Base-by-base conservation (phyloP, 2,888 invertebrate species). In the Cryptocephalus primarius region DNA sequence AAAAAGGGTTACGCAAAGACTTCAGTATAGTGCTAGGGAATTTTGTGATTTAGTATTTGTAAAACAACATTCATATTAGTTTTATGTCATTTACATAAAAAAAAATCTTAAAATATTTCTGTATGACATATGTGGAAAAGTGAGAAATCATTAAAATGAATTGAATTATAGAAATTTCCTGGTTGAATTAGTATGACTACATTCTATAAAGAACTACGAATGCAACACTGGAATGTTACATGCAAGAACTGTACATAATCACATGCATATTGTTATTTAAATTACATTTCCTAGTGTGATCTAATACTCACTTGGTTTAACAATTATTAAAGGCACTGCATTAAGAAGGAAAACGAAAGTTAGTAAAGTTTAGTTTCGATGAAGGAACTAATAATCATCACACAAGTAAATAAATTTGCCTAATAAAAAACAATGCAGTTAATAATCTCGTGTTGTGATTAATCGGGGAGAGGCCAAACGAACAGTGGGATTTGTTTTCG, bases 301-400 rank as follows among this genome's bases (percentile, higher is more conserved):
- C 38, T 36, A 36, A 54, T 67, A 72, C 72, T 71, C 66, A 72
- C 72, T 67, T 66, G 68, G 68, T 69, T 72, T 72, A 70, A 73
- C 71, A 67, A 74, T 70, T 66, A 72, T 71, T 72, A 75, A 76
- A 76, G 76, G 76, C 76, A 76, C 76, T 76, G 70, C 67, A 63
- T 62, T 63, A 59, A 52, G 60, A 55, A 58, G 22, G 52, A 57
- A 46, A 52, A 45, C 53, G 12, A 36, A 12, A 36, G 36, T 36
- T 36, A 36, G 36, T 36, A 36, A 22, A 22, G 22, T 22, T 22
- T 22, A 22, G 22, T 22, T 22, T 22, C 22, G 22, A 22, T 22
- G 22, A 22, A 22, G 22, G 22, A 22, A 22, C 22, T 22, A 22
- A 22, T 22, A 22, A 22, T 22, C 22, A 22, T 22, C 22, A 22